Conservation (phyloP, 2,797 vertebrate genomes). For the Lagodon rhomboides region DNA sequence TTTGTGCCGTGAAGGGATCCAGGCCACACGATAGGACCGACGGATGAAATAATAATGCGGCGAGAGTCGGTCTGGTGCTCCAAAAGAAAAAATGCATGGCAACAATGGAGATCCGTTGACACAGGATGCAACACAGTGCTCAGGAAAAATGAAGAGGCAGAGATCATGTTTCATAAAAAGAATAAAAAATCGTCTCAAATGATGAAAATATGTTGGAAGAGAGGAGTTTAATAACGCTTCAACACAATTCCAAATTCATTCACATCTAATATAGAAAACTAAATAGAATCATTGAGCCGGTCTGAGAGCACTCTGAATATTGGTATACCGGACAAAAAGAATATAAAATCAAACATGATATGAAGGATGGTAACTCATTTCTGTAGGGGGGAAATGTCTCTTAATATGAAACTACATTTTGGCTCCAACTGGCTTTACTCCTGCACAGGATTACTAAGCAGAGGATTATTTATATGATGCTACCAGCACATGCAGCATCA, state of each 20-base stretch:
- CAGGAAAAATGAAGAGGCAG: background rate
- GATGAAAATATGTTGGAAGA: background rate
- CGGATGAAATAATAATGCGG: constrained; percentile 70
- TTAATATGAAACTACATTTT: constrained; percentile 33
- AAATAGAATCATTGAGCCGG: background rate
- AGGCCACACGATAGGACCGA: constrained; percentile 66
- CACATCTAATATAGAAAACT: background rate
- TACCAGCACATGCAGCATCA: constrained; percentile 33
- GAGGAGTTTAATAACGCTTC: background rate
- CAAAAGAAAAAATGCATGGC: constrained; percentile 13
- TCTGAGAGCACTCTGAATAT: background rate
- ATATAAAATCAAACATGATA: background rate
- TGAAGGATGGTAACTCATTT: background rate
- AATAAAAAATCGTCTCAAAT: background rate
- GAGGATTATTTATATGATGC: constrained; percentile 44
- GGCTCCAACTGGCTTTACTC: constrained; percentile 23
- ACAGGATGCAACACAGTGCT: background rate
- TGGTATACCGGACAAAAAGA: background rate
- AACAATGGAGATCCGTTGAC: constrained; percentile 25
- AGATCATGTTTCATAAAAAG: too few species aligned
- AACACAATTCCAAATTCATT: too few species aligned
- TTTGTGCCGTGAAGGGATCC: constrained; percentile 39
- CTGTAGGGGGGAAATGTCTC: too few species aligned
- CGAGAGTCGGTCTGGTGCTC: constrained; percentile 26
- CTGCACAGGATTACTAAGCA: constrained; percentile 52